phyloP scores from a whole-genome alignment of 2,888 invertebrate genomes.

The Sesia bembeciformis region DNA sequence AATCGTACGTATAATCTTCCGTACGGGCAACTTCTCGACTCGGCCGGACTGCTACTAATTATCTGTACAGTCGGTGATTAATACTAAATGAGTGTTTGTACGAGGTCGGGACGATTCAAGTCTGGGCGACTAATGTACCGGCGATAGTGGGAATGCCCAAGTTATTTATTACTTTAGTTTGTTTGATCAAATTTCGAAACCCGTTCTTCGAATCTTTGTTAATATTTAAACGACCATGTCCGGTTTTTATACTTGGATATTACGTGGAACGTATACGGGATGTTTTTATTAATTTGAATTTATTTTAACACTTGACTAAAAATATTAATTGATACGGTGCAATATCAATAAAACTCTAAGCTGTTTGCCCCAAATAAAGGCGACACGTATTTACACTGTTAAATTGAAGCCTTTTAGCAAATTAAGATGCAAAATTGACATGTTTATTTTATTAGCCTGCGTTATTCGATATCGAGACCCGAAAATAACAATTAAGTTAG shows the following conservation, averaged over 20 bases:
- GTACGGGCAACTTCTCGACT: background rate
- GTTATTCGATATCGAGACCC: background rate
- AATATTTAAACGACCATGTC: slow-evolving; percentile 1
- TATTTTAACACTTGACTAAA: background rate
- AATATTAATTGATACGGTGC: slow-evolving; percentile 1
- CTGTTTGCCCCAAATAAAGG: background rate
- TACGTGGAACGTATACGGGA: background rate
- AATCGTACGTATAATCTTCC: background rate
- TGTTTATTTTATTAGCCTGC: background rate
- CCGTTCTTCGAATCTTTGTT: slow-evolving; percentile 8
- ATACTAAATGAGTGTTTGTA: slow-evolving; percentile 22
- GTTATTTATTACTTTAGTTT: slow-evolving; percentile 31
- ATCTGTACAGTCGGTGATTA: slow-evolving; percentile 24
- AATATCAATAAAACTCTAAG: slow-evolving; percentile 1
- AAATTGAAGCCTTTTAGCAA: slow-evolving; percentile 1
- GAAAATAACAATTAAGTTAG: background rate
- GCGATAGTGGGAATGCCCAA: slow-evolving; percentile 37
- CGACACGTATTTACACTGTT: background rate
- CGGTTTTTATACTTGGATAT: background rate
- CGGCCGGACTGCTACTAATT: slow-evolving; percentile 26
- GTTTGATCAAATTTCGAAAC: slow-evolving; percentile 23
- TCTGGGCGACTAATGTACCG: slow-evolving; percentile 16
- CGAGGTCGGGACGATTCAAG: slow-evolving; percentile 11
- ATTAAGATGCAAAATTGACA: slow-evolving; percentile 3
- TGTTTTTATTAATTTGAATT: background rate